Conservation (phyloP, 2,888 invertebrate species). For the Himalopsyche anomala region DNA sequence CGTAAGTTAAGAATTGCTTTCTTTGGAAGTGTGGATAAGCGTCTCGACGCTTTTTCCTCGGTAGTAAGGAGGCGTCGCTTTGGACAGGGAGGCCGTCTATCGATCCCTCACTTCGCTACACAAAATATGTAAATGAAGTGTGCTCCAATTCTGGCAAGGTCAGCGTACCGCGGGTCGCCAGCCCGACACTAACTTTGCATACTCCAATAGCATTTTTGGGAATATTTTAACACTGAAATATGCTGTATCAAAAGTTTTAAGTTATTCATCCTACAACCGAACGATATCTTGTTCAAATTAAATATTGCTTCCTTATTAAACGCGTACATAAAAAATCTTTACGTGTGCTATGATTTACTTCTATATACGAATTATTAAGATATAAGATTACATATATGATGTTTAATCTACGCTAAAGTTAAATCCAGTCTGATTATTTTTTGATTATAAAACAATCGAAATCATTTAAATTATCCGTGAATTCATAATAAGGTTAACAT, state of each 20-base stretch:
- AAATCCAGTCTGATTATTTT: no score
- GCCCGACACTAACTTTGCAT: constrained; percentile 1
- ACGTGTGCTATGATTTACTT: no score
- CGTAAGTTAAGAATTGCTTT: constrained; percentile 9
- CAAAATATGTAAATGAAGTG: constrained; percentile 64
- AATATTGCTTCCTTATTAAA: no score
- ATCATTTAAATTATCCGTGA: no score
- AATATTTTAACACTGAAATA: neutral
- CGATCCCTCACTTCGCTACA: constrained; percentile 64
- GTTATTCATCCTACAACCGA: neutral
- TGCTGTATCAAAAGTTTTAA: neutral
- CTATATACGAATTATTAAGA: no score
- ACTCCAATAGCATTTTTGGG: neutral
- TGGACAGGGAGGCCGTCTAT: constrained; percentile 60
- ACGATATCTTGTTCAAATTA: no score
- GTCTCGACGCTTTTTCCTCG: constrained; percentile 55
- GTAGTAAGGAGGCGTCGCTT: constrained; percentile 49
- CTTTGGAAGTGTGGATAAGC: neutral
- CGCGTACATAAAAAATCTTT: no score
- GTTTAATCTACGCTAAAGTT: no score
- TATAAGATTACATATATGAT: no score
- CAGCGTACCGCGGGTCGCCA: constrained; percentile 62
- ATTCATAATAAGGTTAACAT: no score
- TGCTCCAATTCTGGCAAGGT: constrained; percentile 64
- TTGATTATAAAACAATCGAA: no score